These are phyloP conservation scores for Tarsius wallacei DNA, from an alignment of 2,797 vertebrate species.

Conservation along the genomic window DNA sequence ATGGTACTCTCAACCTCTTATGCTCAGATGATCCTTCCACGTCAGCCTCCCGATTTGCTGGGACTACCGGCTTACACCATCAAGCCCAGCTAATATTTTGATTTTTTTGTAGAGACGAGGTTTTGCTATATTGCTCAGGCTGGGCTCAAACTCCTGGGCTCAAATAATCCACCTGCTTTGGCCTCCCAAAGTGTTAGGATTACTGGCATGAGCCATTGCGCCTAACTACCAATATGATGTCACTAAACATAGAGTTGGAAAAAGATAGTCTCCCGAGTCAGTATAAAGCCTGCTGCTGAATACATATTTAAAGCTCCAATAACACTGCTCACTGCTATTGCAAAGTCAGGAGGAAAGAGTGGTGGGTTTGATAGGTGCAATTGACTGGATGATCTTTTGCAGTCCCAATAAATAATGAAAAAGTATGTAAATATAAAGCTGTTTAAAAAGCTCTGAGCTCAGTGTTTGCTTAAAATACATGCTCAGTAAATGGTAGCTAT, in stretches of 20 bases:
- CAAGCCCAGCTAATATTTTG: too few species aligned
- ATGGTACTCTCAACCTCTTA: too few species aligned
- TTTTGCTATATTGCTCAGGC: too few species aligned
- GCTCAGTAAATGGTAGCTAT: conserved; percentile 55
- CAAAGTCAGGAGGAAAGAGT: neutral
- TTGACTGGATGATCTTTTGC: neutral
- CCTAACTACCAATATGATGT: neutral
- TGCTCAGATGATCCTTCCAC: too few species aligned
- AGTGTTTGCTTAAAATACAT: conserved; percentile 32
- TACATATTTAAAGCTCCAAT: neutral
- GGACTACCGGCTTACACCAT: too few species aligned
- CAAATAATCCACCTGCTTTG: too few species aligned
- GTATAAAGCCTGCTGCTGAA: neutral
- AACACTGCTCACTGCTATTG: neutral
- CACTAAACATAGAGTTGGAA: neutral
- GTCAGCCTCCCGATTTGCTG: too few species aligned
- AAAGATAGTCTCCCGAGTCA: conserved; percentile 45
- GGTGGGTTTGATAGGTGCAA: neutral
- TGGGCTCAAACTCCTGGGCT: too few species aligned
- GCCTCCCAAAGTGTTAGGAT: too few species aligned
- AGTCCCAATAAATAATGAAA: conserved; percentile 32
- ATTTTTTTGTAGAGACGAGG: too few species aligned
- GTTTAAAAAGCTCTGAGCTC: neutral
- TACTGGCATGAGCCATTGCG: too few species aligned
- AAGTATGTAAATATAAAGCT: neutral